Evolutionary conservation across 2,888 invertebrate species (phyloP), one percentile per base, ranked within the genome.

Genomic region (Drosophila cracens): DNA sequence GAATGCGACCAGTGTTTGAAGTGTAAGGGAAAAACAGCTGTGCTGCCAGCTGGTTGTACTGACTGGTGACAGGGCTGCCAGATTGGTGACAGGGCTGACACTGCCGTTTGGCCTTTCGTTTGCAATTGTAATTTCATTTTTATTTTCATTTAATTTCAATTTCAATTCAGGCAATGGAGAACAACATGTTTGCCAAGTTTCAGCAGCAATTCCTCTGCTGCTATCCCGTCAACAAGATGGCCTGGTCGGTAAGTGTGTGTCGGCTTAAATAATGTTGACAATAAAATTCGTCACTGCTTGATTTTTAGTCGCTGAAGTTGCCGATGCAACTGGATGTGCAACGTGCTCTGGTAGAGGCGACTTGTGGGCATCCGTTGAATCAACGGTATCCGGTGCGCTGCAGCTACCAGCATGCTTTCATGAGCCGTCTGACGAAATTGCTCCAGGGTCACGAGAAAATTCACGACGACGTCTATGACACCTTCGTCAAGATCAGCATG

Each of bases 361-460:
- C 96, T 16, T 92, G 96, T 13, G 93, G 94, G 49, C 94, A 93
- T 78, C 77, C 93, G 10, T 82, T 95, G 43, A 92, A 95, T 69
- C 91, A 94, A 83, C 93, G 94, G 71, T 95, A 94, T 92, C 96
- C 97, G 2, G 84, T 96, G 7, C 95, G 95, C 79, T 89, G 92
- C 49, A 93, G 94, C 43, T 97, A 96, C 91, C 94, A 95, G 75
- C 94, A 94, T 87, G 93, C 94, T 36, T 97, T 96, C 92, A 92
- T 97, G 16, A 97, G 96, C 91, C 93, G 93, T 74, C 79, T 96
- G 3, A 94, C 97, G 58, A 82, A 93, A n/a, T 89, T 93, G 89
- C 93, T 96, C 51, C 95, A 96, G 71, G 71, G 76, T 16, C 73
- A 78, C 34, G 76, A 94, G 75, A 96, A 95, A 87, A 92, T 96